Base-by-base conservation (phyloP, 1,140 invertebrate genomes). In the Euura saliciscinereae region DNA sequence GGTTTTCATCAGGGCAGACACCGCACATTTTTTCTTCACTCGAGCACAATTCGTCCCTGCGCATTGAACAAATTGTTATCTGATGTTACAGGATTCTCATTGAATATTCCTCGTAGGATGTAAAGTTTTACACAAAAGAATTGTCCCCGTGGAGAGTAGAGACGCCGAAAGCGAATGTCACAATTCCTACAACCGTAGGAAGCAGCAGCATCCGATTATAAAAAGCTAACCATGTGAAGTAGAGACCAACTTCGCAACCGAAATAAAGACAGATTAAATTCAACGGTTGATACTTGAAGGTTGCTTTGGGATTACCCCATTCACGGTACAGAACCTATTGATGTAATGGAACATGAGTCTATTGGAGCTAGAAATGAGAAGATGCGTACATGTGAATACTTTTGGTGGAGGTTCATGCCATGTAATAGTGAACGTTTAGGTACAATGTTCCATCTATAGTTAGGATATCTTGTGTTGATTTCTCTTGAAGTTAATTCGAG, bases 151-250 rank as follows among this genome's bases (percentile, higher is more conserved):
- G 51, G 10, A 59, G 13, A 59, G 51, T 59, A 59, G 51, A 11
- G 89, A 11, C 88, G 88, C 85, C 2, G 82, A 73, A 0, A 91
- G 13, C 3, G 6, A 59, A 59, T 59, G 51, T 59, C 8, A n/a
- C 51, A 82, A 77, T 80, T 80, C 90, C 90, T 89, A 81, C 87
- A 87, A 72, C 85, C 68, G 82, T 90, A 89, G 72, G 85, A 3
- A 87, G 84, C 42, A 91, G 89, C 45, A 94, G 82, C 85, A 87
- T 81, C 76, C 83, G 80, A 70, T 87, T 87, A 80, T 90, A 91
- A 65, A 89, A 79, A 5, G 88, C 90, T 51, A 89, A 84, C 87
- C 90, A 91, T 11, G 84, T 85, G 43, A 88, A 83, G 74, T 88
- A 86, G 10, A 87, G 83, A 2, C 80, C 81, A 10, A 83, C 79